A percentile compares a stretch with the other conserved stretches of the same genome.
Evolutionary conservation across 2,888 invertebrate genomes (phyloP).

Genomic region (Drosophila antonietae): DNA sequence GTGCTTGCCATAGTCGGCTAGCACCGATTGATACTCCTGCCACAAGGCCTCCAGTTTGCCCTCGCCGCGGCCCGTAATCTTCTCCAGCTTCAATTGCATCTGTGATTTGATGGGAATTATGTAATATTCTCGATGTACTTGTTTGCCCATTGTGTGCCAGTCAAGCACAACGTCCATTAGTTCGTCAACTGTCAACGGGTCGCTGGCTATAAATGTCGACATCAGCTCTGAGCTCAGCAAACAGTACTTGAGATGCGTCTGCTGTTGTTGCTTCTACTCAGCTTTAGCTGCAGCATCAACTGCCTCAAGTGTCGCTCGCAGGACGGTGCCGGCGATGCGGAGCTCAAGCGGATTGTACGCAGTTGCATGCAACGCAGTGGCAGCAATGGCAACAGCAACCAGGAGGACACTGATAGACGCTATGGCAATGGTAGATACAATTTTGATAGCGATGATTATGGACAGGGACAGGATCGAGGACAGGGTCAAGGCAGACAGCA

Average conservation of each 20-base stretch:
- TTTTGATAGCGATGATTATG: slow-evolving; percentile 54
- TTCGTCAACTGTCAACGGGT: slow-evolving; percentile 27
- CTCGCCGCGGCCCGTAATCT: slow-evolving; percentile 85
- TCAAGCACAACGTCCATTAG: slow-evolving; percentile 34
- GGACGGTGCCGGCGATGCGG: slow-evolving; percentile 87
- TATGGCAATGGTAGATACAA: slow-evolving; percentile 37
- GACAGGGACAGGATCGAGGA: slow-evolving; percentile 48
- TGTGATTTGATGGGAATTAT: slow-evolving; percentile 41
- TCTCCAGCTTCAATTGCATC: slow-evolving; percentile 84
- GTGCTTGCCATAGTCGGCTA: slow-evolving; percentile 83
- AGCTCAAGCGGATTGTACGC: slow-evolving; percentile 86
- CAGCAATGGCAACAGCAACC: slow-evolving; percentile 23
- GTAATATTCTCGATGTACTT: neutral
- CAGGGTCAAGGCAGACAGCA: slow-evolving; percentile 56
- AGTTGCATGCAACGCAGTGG: slow-evolving; percentile 85
- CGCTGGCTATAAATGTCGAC: slow-evolving; percentile 52
- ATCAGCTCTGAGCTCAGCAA: neutral
- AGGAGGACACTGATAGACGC: slow-evolving; percentile 35
- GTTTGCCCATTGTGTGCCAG: slow-evolving; percentile 59
- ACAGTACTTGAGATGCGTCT: slow-evolving; percentile 47
- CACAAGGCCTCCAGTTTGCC: slow-evolving; percentile 85
- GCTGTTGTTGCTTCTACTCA: slow-evolving; percentile 35
- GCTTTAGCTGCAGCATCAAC: slow-evolving; percentile 25
- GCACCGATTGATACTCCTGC: slow-evolving; percentile 83
- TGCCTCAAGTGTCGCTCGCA: slow-evolving; percentile 86